phyloP scores from a whole-genome alignment of 2,797 vertebrate species.

The Bufotes viridis region DNA sequence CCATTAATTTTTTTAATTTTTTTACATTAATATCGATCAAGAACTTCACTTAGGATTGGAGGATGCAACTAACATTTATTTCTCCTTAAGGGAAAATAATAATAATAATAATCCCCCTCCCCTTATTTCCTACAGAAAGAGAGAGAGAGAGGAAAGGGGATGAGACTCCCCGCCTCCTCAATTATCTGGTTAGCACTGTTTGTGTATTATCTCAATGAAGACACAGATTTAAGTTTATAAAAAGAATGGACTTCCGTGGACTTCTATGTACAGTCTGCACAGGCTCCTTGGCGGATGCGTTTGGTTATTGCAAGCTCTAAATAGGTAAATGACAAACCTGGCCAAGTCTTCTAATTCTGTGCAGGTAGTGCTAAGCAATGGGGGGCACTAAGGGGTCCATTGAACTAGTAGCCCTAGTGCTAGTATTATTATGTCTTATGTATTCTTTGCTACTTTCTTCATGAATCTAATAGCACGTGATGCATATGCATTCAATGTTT shows the following conservation, averaged over 20 bases:
- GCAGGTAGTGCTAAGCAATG: background rate
- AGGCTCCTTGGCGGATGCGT: background rate
- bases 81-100: background rate
- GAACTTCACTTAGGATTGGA: background rate
- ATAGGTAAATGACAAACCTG: background rate
- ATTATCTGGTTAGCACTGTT: constrained; percentile 61
- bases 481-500: background rate
- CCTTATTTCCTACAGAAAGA: constrained; percentile 5
- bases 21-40: background rate
- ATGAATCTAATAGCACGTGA: background rate
- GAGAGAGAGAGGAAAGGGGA: constrained; percentile 15
- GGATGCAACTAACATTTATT: background rate
- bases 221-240: constrained; percentile 59
- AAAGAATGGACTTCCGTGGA: constrained; percentile 10
- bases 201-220: constrained; percentile 56
- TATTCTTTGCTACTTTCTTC: background rate
- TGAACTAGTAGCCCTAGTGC: background rate
- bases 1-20: background rate
- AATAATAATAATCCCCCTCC: constrained; percentile 4
- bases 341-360: background rate
- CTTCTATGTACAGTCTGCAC: constrained; percentile 22
- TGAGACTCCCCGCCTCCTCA: constrained; percentile 64
- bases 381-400: background rate
- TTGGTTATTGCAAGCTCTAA: background rate
- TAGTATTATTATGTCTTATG: background rate